These are phyloP conservation scores for Saguinus midas DNA, from an alignment of 2,113 vertebrate species.

Conservation along the genomic window DNA sequence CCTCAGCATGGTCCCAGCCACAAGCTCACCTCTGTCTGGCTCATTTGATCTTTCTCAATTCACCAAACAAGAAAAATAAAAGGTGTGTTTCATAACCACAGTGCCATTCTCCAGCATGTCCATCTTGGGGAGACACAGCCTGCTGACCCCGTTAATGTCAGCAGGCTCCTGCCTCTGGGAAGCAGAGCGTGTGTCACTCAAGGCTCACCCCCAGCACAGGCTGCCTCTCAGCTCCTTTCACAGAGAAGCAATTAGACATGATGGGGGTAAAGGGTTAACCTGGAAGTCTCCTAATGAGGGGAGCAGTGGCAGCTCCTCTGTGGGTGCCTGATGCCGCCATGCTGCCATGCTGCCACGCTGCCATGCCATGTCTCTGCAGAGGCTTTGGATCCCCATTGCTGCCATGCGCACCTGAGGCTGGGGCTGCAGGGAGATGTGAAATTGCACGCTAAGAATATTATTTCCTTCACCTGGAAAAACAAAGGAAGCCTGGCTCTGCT, in stretches of 20 bases:
- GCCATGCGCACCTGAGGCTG: fast-evolving
- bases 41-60: conserved; percentile 67
- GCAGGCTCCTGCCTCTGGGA: conserved; percentile 46
- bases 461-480: conserved; percentile 54
- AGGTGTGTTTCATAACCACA: conserved; percentile 56
- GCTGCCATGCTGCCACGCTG: no score
- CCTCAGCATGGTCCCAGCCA: neutral
- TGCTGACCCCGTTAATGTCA: conserved; percentile 56
- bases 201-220: conserved; percentile 31
- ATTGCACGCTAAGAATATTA: conserved; percentile 34
- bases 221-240: conserved; percentile 52
- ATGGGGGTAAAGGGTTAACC: conserved; percentile 81
- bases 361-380: conserved; percentile 61
- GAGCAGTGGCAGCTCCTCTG: conserved; percentile 44
- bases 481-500: conserved; percentile 69
- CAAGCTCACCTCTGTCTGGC: conserved; percentile 68
- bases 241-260: conserved; percentile 80
- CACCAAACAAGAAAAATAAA: conserved; percentile 77
- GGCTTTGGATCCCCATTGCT: conserved; percentile 72
- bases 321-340: conserved; percentile 62
- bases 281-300: conserved; percentile 73
- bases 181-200: conserved; percentile 39
- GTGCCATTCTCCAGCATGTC: conserved; percentile 1
- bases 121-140: conserved; percentile 15
- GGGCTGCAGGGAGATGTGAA: neutral